phyloP scores from a whole-genome alignment of 2,888 invertebrate genomes.

The Spialia ferax region DNA sequence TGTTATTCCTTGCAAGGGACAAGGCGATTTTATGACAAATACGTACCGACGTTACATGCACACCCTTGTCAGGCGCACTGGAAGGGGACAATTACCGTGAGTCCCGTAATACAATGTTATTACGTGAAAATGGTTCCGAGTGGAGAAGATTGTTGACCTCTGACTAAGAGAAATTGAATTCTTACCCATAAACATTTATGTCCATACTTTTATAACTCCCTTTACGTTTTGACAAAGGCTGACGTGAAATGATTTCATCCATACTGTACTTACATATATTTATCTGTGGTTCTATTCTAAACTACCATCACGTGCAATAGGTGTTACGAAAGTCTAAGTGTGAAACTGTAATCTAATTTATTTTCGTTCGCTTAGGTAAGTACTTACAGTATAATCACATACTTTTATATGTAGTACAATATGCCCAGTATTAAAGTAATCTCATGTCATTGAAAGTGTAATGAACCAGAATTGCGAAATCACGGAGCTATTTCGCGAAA shows the following conservation, averaged over 20 bases:
- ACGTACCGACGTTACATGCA: slow-evolving; percentile 40
- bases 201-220: not conserved
- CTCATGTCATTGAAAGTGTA: slow-evolving; percentile 31
- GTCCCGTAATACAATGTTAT: not conserved
- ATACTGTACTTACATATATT: too few relatives aligned
- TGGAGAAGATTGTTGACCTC: slow-evolving; percentile 2
- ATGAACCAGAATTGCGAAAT: slow-evolving; percentile 35
- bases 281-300: too few relatives aligned
- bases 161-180: slow-evolving; percentile 3
- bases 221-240: not conserved
- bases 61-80: slow-evolving; percentile 44
- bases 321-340: too few relatives aligned
- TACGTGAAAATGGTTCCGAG: slow-evolving; percentile 7
- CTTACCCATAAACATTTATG: not conserved
- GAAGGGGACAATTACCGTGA: slow-evolving; percentile 16
- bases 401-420: not conserved
- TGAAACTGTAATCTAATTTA: not conserved
- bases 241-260: not conserved
- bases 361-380: not conserved
- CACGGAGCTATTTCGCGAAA: slow-evolving; percentile 61
- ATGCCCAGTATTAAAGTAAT: not conserved
- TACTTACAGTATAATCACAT: not conserved
- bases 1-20: slow-evolving; percentile 52
- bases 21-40: slow-evolving; percentile 50
- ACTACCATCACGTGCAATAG: too few relatives aligned